A percentile compares a stretch with the other conserved stretches of the same genome.
Evolutionary conservation across 2,113 vertebrate genomes (phyloP).

Genomic region (Catharus fuscescens): DNA sequence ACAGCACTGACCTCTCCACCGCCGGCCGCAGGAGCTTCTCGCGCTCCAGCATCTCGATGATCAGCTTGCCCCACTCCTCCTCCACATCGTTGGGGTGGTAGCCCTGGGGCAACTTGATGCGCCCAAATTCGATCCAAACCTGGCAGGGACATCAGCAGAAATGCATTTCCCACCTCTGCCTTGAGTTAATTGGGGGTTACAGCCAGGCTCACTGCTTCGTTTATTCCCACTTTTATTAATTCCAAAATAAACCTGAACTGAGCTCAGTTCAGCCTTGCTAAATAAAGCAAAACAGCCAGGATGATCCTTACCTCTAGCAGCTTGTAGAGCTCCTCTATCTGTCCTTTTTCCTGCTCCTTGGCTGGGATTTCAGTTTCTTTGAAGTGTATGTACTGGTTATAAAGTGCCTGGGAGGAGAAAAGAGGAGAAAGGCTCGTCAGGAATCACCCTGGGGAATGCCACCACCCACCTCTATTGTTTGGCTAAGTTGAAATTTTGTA

Average conservation of each 20-base stretch:
- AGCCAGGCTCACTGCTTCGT: not conserved
- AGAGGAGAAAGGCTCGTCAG: not conserved
- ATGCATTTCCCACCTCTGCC: not conserved
- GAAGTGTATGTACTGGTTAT: slow-evolving; percentile 98
- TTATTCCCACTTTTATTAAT: not conserved
- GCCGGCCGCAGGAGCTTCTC: slow-evolving; percentile 93
- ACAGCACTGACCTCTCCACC: slow-evolving; percentile 85
- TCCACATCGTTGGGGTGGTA: slow-evolving; percentile 96
- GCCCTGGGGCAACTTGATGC: slow-evolving; percentile 92
- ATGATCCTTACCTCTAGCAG: slow-evolving; percentile 86
- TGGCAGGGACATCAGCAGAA: slow-evolving; percentile 25
- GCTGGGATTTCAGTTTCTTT: slow-evolving; percentile 96
- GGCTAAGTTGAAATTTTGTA: too few species aligned
- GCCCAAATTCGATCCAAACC: slow-evolving; percentile 98
- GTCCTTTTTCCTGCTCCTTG: slow-evolving; percentile 89
- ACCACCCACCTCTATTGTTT: not conserved
- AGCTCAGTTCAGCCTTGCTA: not conserved
- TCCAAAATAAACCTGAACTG: not conserved
- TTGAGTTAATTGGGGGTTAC: fast-evolving
- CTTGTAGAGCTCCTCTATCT: slow-evolving; percentile 91
- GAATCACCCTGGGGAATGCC: not conserved
- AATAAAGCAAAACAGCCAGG: not conserved
- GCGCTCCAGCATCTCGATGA: slow-evolving; percentile 96
- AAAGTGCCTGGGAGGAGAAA: slow-evolving; percentile 89
- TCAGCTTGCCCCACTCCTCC: slow-evolving; percentile 97